phyloP scores from a whole-genome alignment of 2,888 invertebrate species.

The Drepana falcataria region DNA sequence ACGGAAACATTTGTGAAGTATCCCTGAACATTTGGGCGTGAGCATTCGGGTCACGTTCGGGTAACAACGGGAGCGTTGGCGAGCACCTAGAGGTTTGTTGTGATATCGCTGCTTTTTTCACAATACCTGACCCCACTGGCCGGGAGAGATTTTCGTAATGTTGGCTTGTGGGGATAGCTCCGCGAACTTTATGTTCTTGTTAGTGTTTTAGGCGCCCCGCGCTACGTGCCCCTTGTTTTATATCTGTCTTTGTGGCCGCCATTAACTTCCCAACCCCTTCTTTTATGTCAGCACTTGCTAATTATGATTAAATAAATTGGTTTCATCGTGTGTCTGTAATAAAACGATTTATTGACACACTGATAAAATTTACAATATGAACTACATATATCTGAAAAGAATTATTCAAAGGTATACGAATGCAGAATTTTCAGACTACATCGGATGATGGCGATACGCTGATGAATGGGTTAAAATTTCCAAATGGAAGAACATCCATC shows the following conservation, averaged over 20 bases:
- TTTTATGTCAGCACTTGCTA: constrained; percentile 2
- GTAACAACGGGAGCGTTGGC: constrained; percentile 65
- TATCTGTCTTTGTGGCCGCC: constrained; percentile 5
- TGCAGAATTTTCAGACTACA: too few species aligned
- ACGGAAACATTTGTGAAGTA: constrained; percentile 73
- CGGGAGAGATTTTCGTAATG: constrained; percentile 59
- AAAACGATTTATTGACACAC: background rate
- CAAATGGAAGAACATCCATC: background rate
- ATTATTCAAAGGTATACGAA: too few species aligned
- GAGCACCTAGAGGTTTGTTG: constrained; percentile 71
- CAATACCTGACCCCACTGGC: constrained; percentile 66
- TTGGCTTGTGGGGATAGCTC: constrained; percentile 47
- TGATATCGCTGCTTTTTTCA: constrained; percentile 70
- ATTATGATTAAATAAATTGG: constrained; percentile 1
- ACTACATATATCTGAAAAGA: too few species aligned
- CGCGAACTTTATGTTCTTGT: constrained; percentile 50
- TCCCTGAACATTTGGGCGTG: constrained; percentile 55
- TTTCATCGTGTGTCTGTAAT: background rate
- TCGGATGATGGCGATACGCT: background rate
- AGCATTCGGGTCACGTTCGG: constrained; percentile 66
- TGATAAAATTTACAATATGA: too few species aligned
- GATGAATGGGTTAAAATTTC: background rate
- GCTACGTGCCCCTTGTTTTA: constrained; percentile 35
- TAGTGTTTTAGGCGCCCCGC: constrained; percentile 40
- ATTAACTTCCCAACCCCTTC: constrained; percentile 1